phyloP scores from a whole-genome alignment of 2,113 vertebrate species.

The Peromyscus maniculatus region DNA sequence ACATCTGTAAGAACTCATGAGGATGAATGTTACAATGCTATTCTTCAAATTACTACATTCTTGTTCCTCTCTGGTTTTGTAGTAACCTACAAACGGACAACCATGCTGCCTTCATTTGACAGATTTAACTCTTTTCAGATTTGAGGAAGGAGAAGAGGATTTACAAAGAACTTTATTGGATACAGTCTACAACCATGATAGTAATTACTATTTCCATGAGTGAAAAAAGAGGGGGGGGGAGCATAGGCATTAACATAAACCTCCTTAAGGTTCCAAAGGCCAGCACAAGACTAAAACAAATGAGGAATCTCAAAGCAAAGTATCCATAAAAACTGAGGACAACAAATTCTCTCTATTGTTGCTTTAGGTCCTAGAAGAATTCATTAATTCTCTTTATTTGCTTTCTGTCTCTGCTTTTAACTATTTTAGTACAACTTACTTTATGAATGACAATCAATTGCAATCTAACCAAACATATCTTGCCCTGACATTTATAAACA shows the following conservation, averaged over 20 bases:
- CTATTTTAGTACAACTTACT: slow-evolving; percentile 37
- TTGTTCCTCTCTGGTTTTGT: background rate
- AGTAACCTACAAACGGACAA: background rate
- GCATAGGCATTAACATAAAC: background rate
- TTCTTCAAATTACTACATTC: slow-evolving; percentile 31
- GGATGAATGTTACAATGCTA: background rate
- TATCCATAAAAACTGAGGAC: background rate
- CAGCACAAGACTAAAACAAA: background rate
- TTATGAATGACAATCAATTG: slow-evolving; percentile 60
- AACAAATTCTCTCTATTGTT: slow-evolving; percentile 22
- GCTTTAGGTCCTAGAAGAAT: background rate
- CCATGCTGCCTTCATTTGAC: background rate
- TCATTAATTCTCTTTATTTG: slow-evolving; percentile 42
- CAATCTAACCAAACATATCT: slow-evolving; percentile 54
- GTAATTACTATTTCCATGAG: background rate
- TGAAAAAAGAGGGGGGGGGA: background rate
- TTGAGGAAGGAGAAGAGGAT: background rate
- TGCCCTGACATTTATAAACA: slow-evolving; percentile 73
- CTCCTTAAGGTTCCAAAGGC: background rate
- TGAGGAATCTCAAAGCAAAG: slow-evolving; percentile 12
- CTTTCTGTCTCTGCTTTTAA: slow-evolving; percentile 58
- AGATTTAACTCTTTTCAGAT: background rate
- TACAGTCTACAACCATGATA: background rate
- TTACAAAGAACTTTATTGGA: slow-evolving; percentile 9
- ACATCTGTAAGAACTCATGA: background rate